These are phyloP conservation scores for Psilopsiagon aurifrons DNA, from an alignment of 2,113 vertebrate genomes.

Conservation along the genomic window DNA sequence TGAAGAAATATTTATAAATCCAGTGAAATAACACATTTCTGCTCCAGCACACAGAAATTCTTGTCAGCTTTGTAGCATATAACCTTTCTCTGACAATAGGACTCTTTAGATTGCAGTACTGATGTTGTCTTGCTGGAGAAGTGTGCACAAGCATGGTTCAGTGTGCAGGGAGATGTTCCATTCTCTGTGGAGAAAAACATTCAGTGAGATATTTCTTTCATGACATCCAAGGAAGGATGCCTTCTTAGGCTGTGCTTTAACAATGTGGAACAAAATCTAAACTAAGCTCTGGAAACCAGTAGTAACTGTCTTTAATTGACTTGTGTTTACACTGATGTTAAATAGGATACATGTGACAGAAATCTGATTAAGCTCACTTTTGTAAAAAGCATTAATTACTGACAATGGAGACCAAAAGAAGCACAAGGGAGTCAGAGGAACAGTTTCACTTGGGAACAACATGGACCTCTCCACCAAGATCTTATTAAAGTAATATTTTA, in stretches of 20 bases:
- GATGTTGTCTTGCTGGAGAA: background rate
- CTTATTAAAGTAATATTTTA: background rate
- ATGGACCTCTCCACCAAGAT: background rate
- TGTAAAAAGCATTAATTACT: slow-evolving; percentile 46
- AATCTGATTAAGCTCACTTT: slow-evolving; percentile 23
- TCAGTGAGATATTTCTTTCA: background rate
- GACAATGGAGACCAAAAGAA: background rate
- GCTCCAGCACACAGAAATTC: background rate
- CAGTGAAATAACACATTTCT: background rate
- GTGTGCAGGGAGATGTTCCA: background rate
- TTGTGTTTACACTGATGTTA: background rate
- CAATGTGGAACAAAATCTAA: background rate
- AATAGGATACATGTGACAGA: background rate
- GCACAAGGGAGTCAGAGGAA: background rate
- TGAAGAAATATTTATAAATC: background rate
- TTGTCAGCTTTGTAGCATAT: background rate
- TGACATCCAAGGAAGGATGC: background rate
- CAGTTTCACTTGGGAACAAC: background rate
- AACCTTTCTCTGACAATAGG: background rate
- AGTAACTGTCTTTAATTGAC: background rate
- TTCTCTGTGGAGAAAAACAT: background rate
- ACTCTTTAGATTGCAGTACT: background rate
- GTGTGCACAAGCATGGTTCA: background rate
- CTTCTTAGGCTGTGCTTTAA: background rate
- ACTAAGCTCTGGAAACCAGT: background rate